Evolutionary conservation across 2,113 vertebrate species (phyloP).

Genomic region (Phalacrocorax carbo): DNA sequence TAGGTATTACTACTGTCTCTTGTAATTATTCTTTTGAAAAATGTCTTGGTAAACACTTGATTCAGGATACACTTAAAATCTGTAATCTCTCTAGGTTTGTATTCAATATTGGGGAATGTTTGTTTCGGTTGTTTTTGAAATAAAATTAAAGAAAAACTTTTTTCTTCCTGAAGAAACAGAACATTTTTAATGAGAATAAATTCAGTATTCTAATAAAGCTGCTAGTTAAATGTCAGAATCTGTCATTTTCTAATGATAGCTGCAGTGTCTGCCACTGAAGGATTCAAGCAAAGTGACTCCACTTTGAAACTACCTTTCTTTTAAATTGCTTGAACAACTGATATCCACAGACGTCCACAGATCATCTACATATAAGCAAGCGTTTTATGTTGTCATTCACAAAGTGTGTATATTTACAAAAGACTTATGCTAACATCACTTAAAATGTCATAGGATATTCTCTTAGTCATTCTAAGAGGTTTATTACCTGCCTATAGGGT

Average conservation of each 20-base stretch:
- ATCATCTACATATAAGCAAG: neutral
- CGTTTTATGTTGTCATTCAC: neutral
- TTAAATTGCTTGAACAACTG: neutral
- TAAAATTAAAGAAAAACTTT: neutral
- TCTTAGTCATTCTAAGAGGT: neutral
- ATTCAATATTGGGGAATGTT: neutral
- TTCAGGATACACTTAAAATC: neutral
- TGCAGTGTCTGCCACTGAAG: neutral
- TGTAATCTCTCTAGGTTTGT: neutral
- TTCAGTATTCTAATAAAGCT: neutral
- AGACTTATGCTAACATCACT: neutral
- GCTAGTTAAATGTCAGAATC: neutral
- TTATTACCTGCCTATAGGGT: neutral
- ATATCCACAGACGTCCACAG: neutral
- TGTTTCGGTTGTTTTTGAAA: neutral
- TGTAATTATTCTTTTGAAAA: neutral
- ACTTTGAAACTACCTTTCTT: neutral
- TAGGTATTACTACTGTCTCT: neutral
- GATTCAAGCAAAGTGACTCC: neutral
- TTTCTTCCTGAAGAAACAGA: neutral
- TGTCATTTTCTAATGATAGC: neutral
- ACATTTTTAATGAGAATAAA: neutral
- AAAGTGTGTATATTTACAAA: neutral
- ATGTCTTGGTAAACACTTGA: neutral
- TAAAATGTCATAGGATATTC: neutral